Conservation (phyloP, 2,888 invertebrate species). For the Panopea generosa region DNA sequence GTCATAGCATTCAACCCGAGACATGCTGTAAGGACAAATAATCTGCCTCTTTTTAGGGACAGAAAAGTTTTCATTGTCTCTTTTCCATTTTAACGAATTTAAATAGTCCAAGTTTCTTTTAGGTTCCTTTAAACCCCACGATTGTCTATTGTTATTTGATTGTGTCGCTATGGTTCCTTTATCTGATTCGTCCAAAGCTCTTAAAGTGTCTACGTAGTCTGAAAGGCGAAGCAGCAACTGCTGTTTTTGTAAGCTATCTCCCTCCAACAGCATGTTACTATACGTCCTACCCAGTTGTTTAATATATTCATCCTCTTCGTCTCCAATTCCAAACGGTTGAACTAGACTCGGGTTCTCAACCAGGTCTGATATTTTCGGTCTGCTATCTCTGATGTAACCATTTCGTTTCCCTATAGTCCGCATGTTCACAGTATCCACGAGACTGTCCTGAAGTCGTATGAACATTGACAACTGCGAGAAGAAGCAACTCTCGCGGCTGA, state of each 20-base stretch:
- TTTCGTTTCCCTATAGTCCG: constrained; percentile 54
- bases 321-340: not conserved
- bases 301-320: too few species aligned
- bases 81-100: not conserved
- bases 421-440: constrained; percentile 44
- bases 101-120: too few species aligned
- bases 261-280: too few species aligned
- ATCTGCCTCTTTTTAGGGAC: constrained; percentile 31
- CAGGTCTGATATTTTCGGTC: too few species aligned
- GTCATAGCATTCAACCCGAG: constrained; percentile 49
- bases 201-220: not conserved
- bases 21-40: constrained; percentile 45
- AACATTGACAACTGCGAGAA: constrained; percentile 54
- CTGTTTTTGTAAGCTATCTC: too few species aligned
- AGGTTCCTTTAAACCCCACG: not conserved
- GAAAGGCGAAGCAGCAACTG: not conserved
- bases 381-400: not conserved
- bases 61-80: not conserved
- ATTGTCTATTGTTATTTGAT: not conserved
- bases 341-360: not conserved
- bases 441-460: constrained; percentile 52
- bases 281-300: too few species aligned
- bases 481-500: constrained; percentile 49
- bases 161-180: not conserved
- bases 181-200: not conserved